A percentile compares a stretch with the other conserved stretches of the same genome.
These are phyloP conservation scores for Quadroppia sp. DNA, from an alignment of 2,888 invertebrate species.

Conservation along the genomic window DNA sequence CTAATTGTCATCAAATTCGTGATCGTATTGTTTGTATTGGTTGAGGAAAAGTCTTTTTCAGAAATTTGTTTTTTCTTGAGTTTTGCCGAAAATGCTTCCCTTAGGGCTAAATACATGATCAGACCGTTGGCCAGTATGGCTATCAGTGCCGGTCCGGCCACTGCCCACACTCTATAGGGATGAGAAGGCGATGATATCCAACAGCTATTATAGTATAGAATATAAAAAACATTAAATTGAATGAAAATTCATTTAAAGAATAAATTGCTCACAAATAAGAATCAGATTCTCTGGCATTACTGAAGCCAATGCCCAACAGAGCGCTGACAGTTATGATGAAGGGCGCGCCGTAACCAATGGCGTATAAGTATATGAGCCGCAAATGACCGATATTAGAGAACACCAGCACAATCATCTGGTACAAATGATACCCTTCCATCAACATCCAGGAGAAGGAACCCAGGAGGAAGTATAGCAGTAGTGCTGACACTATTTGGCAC, in stretches of 20 bases:
- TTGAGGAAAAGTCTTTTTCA: neutral
- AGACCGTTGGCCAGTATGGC: conserved; percentile 42
- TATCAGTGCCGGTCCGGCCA: conserved; percentile 45
- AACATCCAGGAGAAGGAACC: conserved; percentile 47
- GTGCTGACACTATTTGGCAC: conserved; percentile 42
- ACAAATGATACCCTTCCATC: conserved; percentile 46
- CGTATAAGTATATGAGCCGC: conserved; percentile 39
- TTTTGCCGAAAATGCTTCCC: conserved; percentile 29
- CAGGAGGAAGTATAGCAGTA: conserved; percentile 44
- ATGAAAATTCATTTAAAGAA: too few relatives aligned
- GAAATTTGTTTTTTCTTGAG: conserved; percentile 7
- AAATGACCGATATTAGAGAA: conserved; percentile 43
- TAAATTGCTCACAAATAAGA: conserved; percentile 41
- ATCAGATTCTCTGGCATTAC: neutral
- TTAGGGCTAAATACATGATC: conserved; percentile 37
- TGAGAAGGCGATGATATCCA: conserved; percentile 45
- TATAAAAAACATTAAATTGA: neutral
- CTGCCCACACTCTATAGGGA: conserved; percentile 45
- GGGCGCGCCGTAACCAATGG: conserved; percentile 45
- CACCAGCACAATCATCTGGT: conserved; percentile 46
- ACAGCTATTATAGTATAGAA: conserved; percentile 44
- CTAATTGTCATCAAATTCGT: neutral
- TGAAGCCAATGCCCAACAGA: neutral
- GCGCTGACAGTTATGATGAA: conserved; percentile 18
- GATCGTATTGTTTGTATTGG: neutral